Evolutionary conservation across 2,888 invertebrate genomes (phyloP).

Genomic region (Amiota communis): DNA sequence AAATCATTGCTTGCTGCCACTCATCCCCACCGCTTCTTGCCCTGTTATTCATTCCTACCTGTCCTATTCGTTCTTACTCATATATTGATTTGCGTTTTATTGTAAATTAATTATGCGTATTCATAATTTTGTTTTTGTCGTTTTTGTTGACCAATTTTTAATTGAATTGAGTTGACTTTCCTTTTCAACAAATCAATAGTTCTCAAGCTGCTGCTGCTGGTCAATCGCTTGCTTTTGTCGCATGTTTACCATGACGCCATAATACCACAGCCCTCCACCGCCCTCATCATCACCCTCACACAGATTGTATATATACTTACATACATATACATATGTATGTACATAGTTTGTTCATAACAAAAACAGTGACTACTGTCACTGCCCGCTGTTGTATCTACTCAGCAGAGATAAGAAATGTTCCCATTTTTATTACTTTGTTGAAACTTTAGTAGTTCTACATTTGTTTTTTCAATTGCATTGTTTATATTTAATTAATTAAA

Average conservation of each 20-base stretch:
- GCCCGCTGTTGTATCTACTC: no score
- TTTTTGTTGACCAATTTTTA: conserved; percentile 1
- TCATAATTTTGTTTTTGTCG: not conserved
- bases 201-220: not conserved
- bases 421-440: no score
- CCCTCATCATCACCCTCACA: not conserved
- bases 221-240: conserved; percentile 3
- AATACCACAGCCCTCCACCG: not conserved
- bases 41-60: not conserved
- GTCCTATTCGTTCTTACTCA: not conserved
- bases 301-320: no score
- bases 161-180: not conserved
- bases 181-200: conserved; percentile 21
- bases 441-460: no score
- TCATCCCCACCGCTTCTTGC: not conserved
- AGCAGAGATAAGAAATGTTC: no score
- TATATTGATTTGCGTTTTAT: conserved; percentile 23
- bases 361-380: no score
- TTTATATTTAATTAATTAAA: no score
- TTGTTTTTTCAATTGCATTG: no score
- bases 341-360: no score
- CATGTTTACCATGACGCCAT: conserved; percentile 1
- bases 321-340: no score
- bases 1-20: not conserved
- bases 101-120: conserved; percentile 4